Evolutionary conservation across 2,797 vertebrate species (phyloP).

Genomic region (Poecilia gillii): DNA sequence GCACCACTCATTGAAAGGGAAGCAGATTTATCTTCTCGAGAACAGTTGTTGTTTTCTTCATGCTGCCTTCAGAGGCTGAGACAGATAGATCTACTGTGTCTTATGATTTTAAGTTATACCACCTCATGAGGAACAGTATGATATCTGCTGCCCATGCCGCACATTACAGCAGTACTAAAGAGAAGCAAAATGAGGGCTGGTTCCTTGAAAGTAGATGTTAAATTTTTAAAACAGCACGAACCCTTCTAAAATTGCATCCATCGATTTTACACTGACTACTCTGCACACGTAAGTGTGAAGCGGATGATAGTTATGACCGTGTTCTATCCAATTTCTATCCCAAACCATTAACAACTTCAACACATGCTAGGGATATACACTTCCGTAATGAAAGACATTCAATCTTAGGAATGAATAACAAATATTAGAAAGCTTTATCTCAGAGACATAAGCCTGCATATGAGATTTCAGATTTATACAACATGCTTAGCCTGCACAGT

Average conservation of each 20-base stretch:
- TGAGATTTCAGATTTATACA: not conserved
- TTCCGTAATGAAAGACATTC: not conserved
- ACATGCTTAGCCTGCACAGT: not conserved
- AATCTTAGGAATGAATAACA: not conserved
- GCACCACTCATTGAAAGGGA: slow-evolving; percentile 14
- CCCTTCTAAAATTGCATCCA: not conserved
- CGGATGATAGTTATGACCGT: not conserved
- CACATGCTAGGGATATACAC: not conserved
- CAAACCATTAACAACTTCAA: not conserved
- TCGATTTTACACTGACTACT: slow-evolving; percentile 1
- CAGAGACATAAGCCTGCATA: not conserved
- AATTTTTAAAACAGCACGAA: not conserved
- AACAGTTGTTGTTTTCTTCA: slow-evolving; percentile 26
- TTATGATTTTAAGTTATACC: slow-evolving; percentile 29
- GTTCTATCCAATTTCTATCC: not conserved
- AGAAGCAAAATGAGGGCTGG: slow-evolving; percentile 11
- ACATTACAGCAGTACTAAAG: slow-evolving; percentile 13
- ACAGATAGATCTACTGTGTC: slow-evolving; percentile 36
- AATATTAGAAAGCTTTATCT: not conserved
- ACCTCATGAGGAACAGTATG: slow-evolving; percentile 24
- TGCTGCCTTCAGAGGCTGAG: slow-evolving; percentile 24
- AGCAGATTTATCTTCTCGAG: slow-evolving; percentile 19
- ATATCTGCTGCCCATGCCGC: slow-evolving; percentile 32
- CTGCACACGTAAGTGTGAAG: not conserved
- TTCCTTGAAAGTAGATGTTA: slow-evolving; percentile 11